Percentiles rank a stretch among this genome's conserved stretches.
phyloP scores from a whole-genome alignment of 2,888 invertebrate species.

The Hirtodrosophila confusa region DNA sequence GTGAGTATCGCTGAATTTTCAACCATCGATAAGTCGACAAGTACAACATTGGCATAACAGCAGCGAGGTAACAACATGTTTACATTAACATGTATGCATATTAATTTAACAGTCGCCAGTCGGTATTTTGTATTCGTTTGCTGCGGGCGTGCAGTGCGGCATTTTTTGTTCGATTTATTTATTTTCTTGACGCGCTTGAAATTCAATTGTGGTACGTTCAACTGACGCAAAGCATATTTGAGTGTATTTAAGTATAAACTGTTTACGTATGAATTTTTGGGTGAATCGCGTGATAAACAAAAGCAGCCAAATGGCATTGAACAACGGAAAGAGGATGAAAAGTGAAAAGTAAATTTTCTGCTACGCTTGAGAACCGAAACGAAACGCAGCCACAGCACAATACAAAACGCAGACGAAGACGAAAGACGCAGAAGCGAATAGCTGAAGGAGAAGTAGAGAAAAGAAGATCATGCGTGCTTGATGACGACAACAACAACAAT shows the following conservation, averaged over 20 bases:
- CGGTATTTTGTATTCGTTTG: constrained; percentile 37
- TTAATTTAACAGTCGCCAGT: constrained; percentile 37
- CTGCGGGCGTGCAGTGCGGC: constrained; percentile 13
- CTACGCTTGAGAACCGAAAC: constrained; percentile 69
- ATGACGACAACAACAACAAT: constrained; percentile 29
- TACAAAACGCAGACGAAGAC: constrained; percentile 20
- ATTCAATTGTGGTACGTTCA: constrained; percentile 52
- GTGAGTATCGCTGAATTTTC: not conserved
- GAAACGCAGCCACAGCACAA: constrained; percentile 34
- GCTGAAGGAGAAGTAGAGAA: constrained; percentile 55
- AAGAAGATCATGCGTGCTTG: constrained; percentile 66
- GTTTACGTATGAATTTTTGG: constrained; percentile 9
- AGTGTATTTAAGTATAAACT: constrained; percentile 20
- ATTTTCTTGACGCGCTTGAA: constrained; percentile 53
- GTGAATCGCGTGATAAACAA: constrained; percentile 16
- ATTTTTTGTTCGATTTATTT: constrained; percentile 24
- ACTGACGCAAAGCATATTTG: constrained; percentile 40
- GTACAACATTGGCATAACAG: constrained; percentile 16
- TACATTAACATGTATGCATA: constrained; percentile 16
- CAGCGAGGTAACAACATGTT: constrained; percentile 2
- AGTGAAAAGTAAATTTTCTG: constrained; percentile 64
- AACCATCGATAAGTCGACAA: constrained; percentile 22
- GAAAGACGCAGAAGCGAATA: constrained; percentile 42
- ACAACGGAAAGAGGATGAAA: constrained; percentile 41
- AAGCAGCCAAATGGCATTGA: constrained; percentile 50